Percentiles rank a stretch among this genome's conserved stretches.
phyloP scores from a whole-genome alignment of 2,888 invertebrate genomes.

The Ectemnius lituratus region DNA sequence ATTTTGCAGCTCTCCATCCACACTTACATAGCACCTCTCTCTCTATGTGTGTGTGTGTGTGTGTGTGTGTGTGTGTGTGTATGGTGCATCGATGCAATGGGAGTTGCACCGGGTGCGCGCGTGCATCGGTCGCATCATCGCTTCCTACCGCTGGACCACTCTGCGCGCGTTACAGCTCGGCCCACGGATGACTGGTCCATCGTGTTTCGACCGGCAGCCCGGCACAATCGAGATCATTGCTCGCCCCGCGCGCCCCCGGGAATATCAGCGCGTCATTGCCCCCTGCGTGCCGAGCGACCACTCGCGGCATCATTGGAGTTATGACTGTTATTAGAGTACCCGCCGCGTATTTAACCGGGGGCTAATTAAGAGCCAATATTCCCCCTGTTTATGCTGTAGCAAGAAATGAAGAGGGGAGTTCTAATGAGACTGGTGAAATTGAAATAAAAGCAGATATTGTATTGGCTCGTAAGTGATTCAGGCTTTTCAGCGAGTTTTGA shows the following conservation, averaged over 20 bases:
- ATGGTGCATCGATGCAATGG: not conserved
- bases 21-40: conserved; percentile 20
- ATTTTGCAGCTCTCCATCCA: conserved; percentile 38
- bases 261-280: too few species aligned
- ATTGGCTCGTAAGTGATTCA: too few species aligned
- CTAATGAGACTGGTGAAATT: too few species aligned
- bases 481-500: too few species aligned
- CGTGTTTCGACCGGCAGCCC: conserved; percentile 40
- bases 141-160: conserved; percentile 24
- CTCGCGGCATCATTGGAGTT: too few species aligned
- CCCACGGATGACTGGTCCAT: conserved; percentile 53
- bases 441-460: too few species aligned
- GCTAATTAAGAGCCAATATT: too few species aligned
- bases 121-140: conserved; percentile 60
- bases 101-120: conserved; percentile 27
- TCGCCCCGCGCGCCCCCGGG: conserved; percentile 22
- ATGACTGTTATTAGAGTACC: too few species aligned
- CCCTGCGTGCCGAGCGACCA: too few species aligned
- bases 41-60: conserved; percentile 71
- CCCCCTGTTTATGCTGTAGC: too few species aligned
- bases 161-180: conserved; percentile 26
- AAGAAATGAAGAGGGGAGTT: too few species aligned
- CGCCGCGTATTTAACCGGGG: too few species aligned
- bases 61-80: not conserved
- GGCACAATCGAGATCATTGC: conserved; percentile 48